phyloP scores from a whole-genome alignment of 2,888 invertebrate genomes.

The Eupithecia centaureata region DNA sequence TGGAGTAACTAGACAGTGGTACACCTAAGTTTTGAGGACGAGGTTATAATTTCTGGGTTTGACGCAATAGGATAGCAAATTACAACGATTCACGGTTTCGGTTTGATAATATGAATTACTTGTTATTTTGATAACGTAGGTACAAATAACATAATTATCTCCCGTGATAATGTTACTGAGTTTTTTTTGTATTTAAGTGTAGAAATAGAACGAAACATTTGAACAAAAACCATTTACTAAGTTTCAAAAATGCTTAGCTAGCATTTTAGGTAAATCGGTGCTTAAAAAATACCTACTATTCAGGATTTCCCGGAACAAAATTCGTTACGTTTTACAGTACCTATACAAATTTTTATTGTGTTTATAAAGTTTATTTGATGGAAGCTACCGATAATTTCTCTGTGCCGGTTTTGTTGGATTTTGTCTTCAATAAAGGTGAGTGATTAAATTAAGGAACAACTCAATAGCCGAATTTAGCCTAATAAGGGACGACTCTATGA shows the following conservation, averaged over 20 bases:
- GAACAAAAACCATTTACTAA: no score
- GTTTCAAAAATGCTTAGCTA: no score
- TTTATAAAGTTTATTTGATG: slow-evolving; percentile 25
- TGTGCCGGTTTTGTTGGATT: slow-evolving; percentile 23
- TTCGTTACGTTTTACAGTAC: background rate
- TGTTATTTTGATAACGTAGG: background rate
- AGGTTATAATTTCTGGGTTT: background rate
- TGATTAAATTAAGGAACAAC: background rate
- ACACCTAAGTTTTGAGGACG: no score
- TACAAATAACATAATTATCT: background rate
- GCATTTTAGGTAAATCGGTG: no score
- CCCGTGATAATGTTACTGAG: background rate
- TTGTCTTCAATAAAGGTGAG: slow-evolving; percentile 8
- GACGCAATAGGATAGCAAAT: background rate
- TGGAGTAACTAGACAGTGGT: no score
- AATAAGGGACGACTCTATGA: background rate
- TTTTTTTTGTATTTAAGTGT: no score
- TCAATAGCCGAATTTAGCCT: background rate
- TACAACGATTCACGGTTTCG: background rate
- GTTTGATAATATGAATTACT: background rate
- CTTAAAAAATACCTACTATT: background rate
- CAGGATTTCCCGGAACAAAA: background rate
- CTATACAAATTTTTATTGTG: slow-evolving; percentile 17
- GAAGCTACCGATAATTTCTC: slow-evolving; percentile 9
- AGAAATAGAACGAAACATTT: no score